Percentiles rank a stretch among this genome's conserved stretches.
phyloP scores from a whole-genome alignment of 2,888 invertebrate species.

The Pardosa pseudoannulata region DNA sequence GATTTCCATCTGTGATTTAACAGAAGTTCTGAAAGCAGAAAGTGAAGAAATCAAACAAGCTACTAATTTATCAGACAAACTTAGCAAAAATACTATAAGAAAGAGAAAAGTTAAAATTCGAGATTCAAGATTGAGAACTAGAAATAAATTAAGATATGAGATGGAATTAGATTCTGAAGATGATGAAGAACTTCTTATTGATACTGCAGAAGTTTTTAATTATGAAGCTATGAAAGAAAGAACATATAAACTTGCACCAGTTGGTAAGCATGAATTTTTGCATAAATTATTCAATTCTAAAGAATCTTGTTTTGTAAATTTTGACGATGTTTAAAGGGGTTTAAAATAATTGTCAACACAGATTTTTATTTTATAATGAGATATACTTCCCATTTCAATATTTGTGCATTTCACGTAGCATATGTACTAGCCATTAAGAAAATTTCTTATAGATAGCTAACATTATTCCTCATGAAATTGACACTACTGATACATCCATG shows the following conservation, averaged over 20 bases:
- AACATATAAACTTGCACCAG: slow-evolving; percentile 40
- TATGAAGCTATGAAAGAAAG: slow-evolving; percentile 23
- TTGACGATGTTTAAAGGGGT: no score
- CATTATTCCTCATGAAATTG: no score
- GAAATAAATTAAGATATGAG: not conserved
- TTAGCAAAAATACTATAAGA: not conserved
- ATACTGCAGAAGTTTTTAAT: slow-evolving; percentile 1
- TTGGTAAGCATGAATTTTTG: no score
- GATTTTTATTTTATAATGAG: no score
- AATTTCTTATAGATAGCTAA: no score
- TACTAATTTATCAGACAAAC: not conserved
- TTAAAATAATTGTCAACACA: no score
- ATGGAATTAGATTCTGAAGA: not conserved
- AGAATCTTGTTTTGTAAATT: no score
- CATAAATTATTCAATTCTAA: no score
- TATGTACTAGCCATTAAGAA: no score
- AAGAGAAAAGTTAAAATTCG: not conserved
- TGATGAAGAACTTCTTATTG: slow-evolving; percentile 5
- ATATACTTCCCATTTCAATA: no score
- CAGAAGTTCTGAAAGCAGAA: slow-evolving; percentile 24
- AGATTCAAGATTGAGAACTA: not conserved
- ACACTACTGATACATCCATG: no score
- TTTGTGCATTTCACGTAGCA: no score
- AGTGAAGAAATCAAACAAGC: slow-evolving; percentile 1
- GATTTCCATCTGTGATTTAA: slow-evolving; percentile 48